Evolutionary conservation across 2,113 vertebrate species (phyloP), one percentile per base, ranked within the genome.

Genomic region (Zeus faber): DNA sequence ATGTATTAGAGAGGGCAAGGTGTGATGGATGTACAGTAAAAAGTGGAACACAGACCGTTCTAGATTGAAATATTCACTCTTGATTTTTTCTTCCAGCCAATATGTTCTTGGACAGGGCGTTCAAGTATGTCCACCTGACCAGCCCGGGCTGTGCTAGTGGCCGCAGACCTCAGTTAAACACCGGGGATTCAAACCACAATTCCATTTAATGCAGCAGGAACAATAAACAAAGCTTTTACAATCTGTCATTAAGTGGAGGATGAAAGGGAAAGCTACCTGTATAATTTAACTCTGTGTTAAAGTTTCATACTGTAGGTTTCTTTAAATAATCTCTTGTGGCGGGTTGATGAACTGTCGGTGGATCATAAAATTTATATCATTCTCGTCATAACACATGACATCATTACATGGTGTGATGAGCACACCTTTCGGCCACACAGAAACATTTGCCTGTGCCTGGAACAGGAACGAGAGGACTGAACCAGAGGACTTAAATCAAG

Each of bases 151-250:
- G 49, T 61, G 71, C 79, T 49, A 54, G 56, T 65, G 65, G 83
- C 88, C 69, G 4, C 85, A 86, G 20, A 57, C 65, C 45, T 66
- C 48, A 80, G 86, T 84, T 72, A 87, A 85, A 77, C 74, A 70
- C 72, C 50, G 25, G 74, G 76, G 74, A 81, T 76, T 75, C 13
- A 65, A 77, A 83, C 83, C 80, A 58, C 80, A 82, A 67, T 72
- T 62, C 69, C 41, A 79, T 82, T 80, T 80, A 84, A 79, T 82
- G 72, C 84, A 81, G 83, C 83, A 88, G 86, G 85, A 86, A 86
- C 62, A 79, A 79, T 85, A 89, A 90, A 86, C 82, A 86, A 83
- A 69, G 73, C 67, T 64, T 76, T 67, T 72, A 44, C 69, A 69
- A 72, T 5, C 41, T 79, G 73, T 81, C 54, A 84, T 86, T 84